These are phyloP conservation scores for Tridacna crocea DNA, from an alignment of 2,888 invertebrate species.

Conservation along the genomic window DNA sequence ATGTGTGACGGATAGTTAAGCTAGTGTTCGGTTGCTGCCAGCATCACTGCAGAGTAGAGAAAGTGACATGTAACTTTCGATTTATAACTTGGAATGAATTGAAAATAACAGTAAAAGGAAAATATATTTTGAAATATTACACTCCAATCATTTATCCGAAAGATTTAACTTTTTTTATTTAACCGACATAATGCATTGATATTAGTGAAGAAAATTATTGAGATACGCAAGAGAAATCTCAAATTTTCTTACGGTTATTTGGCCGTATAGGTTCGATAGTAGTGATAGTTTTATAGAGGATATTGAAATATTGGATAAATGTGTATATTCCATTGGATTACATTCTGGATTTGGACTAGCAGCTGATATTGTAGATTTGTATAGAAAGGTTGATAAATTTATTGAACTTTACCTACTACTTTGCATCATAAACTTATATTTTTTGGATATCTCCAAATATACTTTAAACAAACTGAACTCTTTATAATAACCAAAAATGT, in stretches of 20 bases:
- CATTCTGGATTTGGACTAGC: not conserved
- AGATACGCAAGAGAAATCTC: no score
- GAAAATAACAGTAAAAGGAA: not conserved
- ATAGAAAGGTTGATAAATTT: not conserved
- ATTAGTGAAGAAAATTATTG: no score
- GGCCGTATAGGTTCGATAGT: not conserved
- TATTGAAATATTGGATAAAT: not conserved
- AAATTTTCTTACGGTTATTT: not conserved
- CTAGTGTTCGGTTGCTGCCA: conserved; percentile 32
- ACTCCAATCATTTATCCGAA: no score
- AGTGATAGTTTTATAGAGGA: not conserved
- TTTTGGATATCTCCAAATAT: no score
- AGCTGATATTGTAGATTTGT: not conserved
- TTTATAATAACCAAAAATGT: conserved; percentile 15
- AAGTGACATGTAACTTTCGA: conserved; percentile 19
- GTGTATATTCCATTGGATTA: not conserved
- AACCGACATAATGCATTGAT: no score
- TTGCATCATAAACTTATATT: no score
- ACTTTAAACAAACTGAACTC: not conserved
- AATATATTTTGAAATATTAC: no score
- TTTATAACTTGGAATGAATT: conserved; percentile 5
- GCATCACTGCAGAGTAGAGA: conserved; percentile 11
- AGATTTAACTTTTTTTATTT: no score
- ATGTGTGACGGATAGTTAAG: not conserved
- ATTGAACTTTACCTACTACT: no score